Evolutionary conservation across 2,113 vertebrate genomes (phyloP).

Genomic region (Dipodomys stephensi): DNA sequence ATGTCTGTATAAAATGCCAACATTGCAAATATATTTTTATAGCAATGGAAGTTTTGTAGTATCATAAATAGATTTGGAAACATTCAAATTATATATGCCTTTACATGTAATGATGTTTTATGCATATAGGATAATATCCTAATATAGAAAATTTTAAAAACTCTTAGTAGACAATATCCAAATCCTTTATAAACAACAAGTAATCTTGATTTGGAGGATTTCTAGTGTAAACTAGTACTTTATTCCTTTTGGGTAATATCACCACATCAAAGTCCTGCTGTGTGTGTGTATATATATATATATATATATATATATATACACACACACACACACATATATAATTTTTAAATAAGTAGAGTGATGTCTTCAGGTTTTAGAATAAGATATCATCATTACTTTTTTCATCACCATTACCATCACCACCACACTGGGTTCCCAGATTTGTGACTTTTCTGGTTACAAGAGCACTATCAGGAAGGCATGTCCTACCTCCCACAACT

Average conservation of each 20-base stretch:
- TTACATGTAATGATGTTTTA: slow-evolving; percentile 71
- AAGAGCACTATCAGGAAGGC: background rate
- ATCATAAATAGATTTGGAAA: slow-evolving; percentile 74
- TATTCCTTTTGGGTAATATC: slow-evolving; percentile 20
- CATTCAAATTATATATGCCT: slow-evolving; percentile 68
- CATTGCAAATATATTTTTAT: slow-evolving; percentile 66
- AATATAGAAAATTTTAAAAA: slow-evolving; percentile 59
- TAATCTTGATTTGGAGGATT: slow-evolving; percentile 4
- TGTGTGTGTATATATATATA: background rate
- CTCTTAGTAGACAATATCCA: slow-evolving; percentile 54
- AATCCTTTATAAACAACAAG: slow-evolving; percentile 30
- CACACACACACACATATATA: too few species aligned
- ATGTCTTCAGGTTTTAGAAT: background rate
- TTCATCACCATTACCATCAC: background rate
- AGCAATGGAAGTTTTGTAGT: slow-evolving; percentile 65
- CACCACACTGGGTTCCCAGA: background rate
- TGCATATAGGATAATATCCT: slow-evolving; percentile 65
- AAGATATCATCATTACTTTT: background rate
- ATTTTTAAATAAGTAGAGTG: slow-evolving; percentile 4
- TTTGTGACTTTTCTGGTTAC: background rate
- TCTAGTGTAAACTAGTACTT: background rate
- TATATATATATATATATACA: too few species aligned
- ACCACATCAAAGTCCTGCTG: background rate
- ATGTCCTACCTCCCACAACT: background rate
- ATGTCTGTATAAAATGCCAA: slow-evolving; percentile 62